A percentile compares a stretch with the other conserved stretches of the same genome.
Conservation (phyloP, 2,888 invertebrate genomes). For the Galeruca laticollis region DNA sequence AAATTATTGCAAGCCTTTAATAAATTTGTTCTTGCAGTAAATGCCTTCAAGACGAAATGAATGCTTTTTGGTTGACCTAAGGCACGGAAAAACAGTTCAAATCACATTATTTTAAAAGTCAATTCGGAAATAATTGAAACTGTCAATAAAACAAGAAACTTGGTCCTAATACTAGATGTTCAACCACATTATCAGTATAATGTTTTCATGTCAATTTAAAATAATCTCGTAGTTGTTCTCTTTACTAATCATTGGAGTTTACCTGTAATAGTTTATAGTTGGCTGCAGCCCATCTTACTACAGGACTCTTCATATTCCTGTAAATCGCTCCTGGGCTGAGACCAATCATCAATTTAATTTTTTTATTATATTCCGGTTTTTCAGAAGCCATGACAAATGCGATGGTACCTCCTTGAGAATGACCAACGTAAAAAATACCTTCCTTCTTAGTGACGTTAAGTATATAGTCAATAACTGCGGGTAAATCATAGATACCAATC, state of each 20-base stretch:
- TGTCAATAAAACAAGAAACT: too few species aligned
- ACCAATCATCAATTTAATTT: slow-evolving; percentile 74
- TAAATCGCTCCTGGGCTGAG: slow-evolving; percentile 76
- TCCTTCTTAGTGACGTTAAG: slow-evolving; percentile 69
- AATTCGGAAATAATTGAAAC: too few species aligned
- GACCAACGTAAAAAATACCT: slow-evolving; percentile 81
- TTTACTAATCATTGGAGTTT: neutral
- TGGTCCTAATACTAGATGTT: too few species aligned
- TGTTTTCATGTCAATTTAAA: too few species aligned
- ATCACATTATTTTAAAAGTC: too few species aligned
- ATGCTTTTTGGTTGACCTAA: too few species aligned
- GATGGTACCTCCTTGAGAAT: slow-evolving; percentile 80
- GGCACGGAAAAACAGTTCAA: too few species aligned
- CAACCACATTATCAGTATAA: too few species aligned
- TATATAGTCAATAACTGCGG: slow-evolving; percentile 81
- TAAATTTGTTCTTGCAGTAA: too few species aligned
- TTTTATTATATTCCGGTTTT: slow-evolving; percentile 73
- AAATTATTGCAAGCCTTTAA: too few species aligned
- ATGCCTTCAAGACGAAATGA: too few species aligned
- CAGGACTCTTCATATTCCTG: slow-evolving; percentile 49
- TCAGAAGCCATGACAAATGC: slow-evolving; percentile 76
- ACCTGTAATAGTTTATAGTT: slow-evolving; percentile 38
- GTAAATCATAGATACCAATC: slow-evolving; percentile 82
- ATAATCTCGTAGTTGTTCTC: too few species aligned
- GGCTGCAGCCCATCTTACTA: slow-evolving; percentile 25